Evolutionary conservation across 2,113 vertebrate genomes (phyloP).

Genomic region (Elaphurus davidianus): DNA sequence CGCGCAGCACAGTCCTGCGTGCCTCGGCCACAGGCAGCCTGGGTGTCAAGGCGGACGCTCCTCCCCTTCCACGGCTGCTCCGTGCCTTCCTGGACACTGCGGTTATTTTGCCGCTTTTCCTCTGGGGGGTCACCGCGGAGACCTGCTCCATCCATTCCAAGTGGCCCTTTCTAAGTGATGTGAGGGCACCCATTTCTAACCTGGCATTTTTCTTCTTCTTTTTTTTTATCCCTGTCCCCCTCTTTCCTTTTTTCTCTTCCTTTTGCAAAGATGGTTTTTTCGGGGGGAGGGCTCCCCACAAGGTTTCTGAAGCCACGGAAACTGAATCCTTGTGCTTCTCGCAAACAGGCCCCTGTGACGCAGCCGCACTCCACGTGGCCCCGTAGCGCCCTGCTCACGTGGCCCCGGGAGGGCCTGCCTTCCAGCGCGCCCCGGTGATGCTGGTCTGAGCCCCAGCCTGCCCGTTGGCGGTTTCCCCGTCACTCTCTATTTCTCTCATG

Average conservation of each 20-base stretch:
- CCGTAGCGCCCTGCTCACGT: background rate
- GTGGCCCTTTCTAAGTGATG: background rate
- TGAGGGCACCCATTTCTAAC: background rate
- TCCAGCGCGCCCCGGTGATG: background rate
- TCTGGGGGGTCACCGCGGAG: fast-evolving
- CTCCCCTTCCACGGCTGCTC: background rate
- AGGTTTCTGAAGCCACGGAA: conserved; percentile 36
- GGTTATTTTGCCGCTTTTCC: background rate
- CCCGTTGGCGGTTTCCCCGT: background rate
- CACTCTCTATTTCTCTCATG: conserved; percentile 41
- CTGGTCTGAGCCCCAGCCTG: background rate
- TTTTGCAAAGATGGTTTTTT: background rate
- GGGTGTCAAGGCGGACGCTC: fast-evolving
- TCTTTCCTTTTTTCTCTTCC: background rate
- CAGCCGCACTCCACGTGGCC: background rate
- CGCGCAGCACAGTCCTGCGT: background rate
- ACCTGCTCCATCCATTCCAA: background rate
- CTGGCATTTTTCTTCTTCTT: background rate
- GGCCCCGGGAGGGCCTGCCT: background rate
- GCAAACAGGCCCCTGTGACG: conserved; percentile 32
- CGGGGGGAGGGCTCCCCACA: background rate
- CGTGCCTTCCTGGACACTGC: fast-evolving
- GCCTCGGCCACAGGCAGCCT: background rate
- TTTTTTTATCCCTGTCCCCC: fast-evolving
- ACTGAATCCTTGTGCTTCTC: conserved; percentile 50